A percentile compares a stretch with the other conserved stretches of the same genome.
phyloP scores from a whole-genome alignment of 2,888 invertebrate species.

The Meghimatium bilineatum region DNA sequence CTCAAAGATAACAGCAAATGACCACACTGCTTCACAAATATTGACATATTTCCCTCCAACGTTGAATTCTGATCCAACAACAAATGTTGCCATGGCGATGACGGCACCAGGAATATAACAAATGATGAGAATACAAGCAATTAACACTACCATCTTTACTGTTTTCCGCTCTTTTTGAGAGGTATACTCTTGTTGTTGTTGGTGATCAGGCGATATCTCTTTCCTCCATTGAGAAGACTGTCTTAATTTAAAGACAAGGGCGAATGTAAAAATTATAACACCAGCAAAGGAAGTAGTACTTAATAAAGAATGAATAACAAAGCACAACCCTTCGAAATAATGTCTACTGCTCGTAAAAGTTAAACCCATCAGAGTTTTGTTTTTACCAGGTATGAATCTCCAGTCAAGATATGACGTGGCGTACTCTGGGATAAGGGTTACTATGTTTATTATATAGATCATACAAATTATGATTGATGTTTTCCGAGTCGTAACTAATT shows the following conservation, averaged over 20 bases:
- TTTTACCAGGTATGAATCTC: neutral
- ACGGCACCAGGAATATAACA: constrained; percentile 2
- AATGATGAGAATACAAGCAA: constrained; percentile 2
- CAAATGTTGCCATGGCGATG: neutral
- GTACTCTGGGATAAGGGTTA: neutral
- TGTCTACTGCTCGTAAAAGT: neutral
- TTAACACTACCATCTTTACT: neutral
- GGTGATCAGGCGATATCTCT: neutral
- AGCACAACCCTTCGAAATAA: neutral
- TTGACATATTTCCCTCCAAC: neutral
- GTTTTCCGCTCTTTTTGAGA: neutral
- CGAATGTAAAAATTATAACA: neutral
- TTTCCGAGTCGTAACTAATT: neutral
- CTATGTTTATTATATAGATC: neutral
- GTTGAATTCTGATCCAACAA: neutral
- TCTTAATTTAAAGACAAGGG: neutral
- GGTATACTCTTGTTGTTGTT: no score
- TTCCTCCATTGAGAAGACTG: neutral
- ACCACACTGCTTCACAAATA: neutral
- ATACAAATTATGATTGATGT: neutral
- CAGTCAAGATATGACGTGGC: neutral
- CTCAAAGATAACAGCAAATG: neutral
- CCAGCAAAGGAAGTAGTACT: neutral
- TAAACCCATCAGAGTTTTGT: neutral
- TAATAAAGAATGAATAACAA: neutral